Conservation (phyloP, 2,888 invertebrate species). For the Exephanes ischioxanthus region DNA sequence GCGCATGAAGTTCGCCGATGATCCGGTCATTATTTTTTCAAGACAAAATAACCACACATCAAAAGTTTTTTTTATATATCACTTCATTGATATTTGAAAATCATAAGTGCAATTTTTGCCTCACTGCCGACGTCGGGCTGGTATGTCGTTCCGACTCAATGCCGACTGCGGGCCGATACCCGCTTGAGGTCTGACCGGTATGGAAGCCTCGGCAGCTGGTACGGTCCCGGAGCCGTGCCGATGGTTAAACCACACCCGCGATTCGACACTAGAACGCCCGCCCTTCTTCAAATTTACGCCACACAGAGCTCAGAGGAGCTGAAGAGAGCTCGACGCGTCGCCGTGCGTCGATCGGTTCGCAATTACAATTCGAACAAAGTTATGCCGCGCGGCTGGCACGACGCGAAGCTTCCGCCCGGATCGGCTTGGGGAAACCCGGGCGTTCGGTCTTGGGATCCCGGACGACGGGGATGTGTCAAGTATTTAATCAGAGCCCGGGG, state of each 20-base stretch:
- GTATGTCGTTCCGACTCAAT: too few species aligned
- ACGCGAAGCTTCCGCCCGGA: not conserved
- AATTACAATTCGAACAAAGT: slow-evolving; percentile 84
- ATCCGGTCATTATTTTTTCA: too few species aligned
- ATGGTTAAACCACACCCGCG: not conserved
- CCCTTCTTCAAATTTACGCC: not conserved
- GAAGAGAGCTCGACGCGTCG: slow-evolving; percentile 26
- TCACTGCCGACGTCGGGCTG: too few species aligned
- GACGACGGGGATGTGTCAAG: slow-evolving; percentile 82
- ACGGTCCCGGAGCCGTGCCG: not conserved
- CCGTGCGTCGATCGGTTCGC: slow-evolving; percentile 77
- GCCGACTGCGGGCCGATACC: too few species aligned
- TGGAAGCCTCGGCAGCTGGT: not conserved
- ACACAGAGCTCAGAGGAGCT: not conserved
- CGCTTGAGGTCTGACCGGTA: not conserved
- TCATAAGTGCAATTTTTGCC: not conserved
- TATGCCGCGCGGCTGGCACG: slow-evolving; percentile 77
- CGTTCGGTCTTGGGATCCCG: slow-evolving; percentile 18
- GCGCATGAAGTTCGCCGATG: not conserved
- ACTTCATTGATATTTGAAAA: not conserved
- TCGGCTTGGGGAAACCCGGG: slow-evolving; percentile 33
- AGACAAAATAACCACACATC: not conserved
- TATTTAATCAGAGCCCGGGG: slow-evolving; percentile 83
- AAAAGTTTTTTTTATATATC: too few species aligned
- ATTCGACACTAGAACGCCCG: not conserved